phyloP scores from a whole-genome alignment of 2,888 invertebrate genomes.

The Ditylenchus weischeri region DNA sequence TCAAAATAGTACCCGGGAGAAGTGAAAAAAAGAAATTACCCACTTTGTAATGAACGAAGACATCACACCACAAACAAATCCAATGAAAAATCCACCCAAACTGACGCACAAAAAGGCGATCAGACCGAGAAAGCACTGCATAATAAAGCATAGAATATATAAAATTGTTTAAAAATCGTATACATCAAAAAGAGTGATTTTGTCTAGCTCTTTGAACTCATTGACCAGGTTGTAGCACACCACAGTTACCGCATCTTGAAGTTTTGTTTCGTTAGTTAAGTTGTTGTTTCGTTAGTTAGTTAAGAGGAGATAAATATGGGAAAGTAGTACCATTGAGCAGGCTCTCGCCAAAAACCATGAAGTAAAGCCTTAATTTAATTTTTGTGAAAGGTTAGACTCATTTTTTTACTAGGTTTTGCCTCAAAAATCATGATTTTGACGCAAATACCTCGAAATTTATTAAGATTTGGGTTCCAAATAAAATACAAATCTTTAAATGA shows the following conservation, averaged over 20 bases:
- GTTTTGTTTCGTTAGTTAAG: no score
- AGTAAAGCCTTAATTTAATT: constrained; percentile 60
- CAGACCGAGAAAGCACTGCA: constrained; percentile 61
- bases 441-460: no score
- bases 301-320: neutral
- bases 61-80: constrained; percentile 62
- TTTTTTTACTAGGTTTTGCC: no score
- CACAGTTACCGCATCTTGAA: constrained; percentile 64
- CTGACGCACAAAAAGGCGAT: constrained; percentile 64
- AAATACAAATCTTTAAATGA: no score
- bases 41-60: constrained; percentile 61
- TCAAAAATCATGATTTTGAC: no score
- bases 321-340: constrained; percentile 63
- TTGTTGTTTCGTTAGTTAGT: no score
- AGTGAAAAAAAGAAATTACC: constrained; percentile 27
- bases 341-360: constrained; percentile 67
- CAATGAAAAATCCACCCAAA: constrained; percentile 63
- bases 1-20: neutral
- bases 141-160: constrained; percentile 5
- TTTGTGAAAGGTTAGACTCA: no score
- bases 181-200: constrained; percentile 52
- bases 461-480: no score
- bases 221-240: constrained; percentile 65
- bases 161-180: no score
- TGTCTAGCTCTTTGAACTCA: constrained; percentile 57